Base-by-base conservation (phyloP, 2,888 invertebrate species). In the Epirrita christyi region DNA sequence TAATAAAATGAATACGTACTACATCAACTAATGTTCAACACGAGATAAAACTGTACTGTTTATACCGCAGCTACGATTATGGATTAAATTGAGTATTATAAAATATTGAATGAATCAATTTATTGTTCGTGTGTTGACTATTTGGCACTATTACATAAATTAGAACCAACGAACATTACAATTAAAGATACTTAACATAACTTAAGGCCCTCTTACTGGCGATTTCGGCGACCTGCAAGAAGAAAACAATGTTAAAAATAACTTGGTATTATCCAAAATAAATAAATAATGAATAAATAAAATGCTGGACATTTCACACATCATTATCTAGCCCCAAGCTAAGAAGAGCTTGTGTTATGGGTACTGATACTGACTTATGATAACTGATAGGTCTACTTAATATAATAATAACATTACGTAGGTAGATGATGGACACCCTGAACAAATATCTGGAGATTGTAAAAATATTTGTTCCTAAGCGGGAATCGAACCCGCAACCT, bases 191-290 rank as follows among this genome's bases (percentile, higher is more conserved):
- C 73, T 81, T 79, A 80, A 78, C 68, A 71, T 73, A 74, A 67
- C 70, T 68, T 71, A 58, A 63, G 55, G 47, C 51, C 44, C 61
- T 69, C 61, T 85, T 89, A 92, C 80, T 91, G 91, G 72, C 90
- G 91, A 86, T 86, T 90, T 72, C 91, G 78, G 84, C 91, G 91
- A 80, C 88, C 91, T 92, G 88, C 0, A 78, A 83, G 5, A 61
- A 52, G 47, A 71, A 70, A 70, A 9, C 32, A 6, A 7, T 5
- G 32, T 7, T 32, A 9, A 6, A 10, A 10, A 32, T 21, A 21
- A 21, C 21, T 21, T 3, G 2, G 2, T 21, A 4, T 3, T 2
- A 3, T 21, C 15, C 1, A 7, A 40, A 41, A 6, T 38, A 11
- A 38, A 38, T 6, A 14, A 14, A 7, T 7, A 13, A 21, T 6